Percentiles rank a stretch among this genome's conserved stretches.
phyloP scores from a whole-genome alignment of 64 coral and sea anemone species.

The Porites lutea region DNA sequence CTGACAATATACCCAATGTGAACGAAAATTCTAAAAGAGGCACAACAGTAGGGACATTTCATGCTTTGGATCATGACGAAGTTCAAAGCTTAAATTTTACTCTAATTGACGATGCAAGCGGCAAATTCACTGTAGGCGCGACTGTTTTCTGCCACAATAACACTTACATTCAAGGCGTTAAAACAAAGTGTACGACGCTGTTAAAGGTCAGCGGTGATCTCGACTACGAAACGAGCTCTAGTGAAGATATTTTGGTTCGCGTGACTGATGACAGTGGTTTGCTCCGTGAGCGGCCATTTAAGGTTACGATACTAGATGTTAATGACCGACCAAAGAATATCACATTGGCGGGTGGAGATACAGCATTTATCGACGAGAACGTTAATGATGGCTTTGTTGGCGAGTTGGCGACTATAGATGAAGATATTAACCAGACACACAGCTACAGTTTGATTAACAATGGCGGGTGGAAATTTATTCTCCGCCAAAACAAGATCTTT shows the following conservation, averaged over 20 bases:
- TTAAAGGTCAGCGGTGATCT: slow-evolving; percentile 63
- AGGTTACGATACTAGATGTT: slow-evolving; percentile 65
- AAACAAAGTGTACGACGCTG: slow-evolving; percentile 45
- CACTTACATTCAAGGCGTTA: slow-evolving; percentile 55
- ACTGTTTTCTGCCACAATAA: slow-evolving; percentile 60
- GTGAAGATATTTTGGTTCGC: slow-evolving; percentile 55
- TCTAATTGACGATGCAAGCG: slow-evolving; percentile 72
- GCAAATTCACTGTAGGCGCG: slow-evolving; percentile 58
- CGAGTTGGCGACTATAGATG: slow-evolving; percentile 66
- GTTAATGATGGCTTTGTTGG: slow-evolving; percentile 67
- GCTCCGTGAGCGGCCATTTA: slow-evolving; percentile 48
- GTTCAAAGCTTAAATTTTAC: slow-evolving; percentile 69
- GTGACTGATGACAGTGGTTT: slow-evolving; percentile 70
- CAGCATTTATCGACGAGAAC: slow-evolving; percentile 75
- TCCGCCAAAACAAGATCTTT: slow-evolving; percentile 47
- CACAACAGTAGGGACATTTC: slow-evolving; percentile 77
- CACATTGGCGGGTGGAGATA: slow-evolving; percentile 58
- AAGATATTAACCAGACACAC: slow-evolving; percentile 79
- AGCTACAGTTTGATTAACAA: slow-evolving; percentile 44
- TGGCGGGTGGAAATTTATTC: slow-evolving; percentile 56
- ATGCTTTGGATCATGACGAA: slow-evolving; percentile 88
- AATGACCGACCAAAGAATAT: slow-evolving; percentile 87
- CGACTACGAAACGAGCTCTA: slow-evolving; percentile 66
- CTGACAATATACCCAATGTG: slow-evolving; percentile 56
- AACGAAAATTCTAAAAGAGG: slow-evolving; percentile 78